Percentiles rank a stretch among this genome's conserved stretches.
Evolutionary conservation across 2,888 invertebrate species (phyloP).

Genomic region (Polydrusus cervinus): DNA sequence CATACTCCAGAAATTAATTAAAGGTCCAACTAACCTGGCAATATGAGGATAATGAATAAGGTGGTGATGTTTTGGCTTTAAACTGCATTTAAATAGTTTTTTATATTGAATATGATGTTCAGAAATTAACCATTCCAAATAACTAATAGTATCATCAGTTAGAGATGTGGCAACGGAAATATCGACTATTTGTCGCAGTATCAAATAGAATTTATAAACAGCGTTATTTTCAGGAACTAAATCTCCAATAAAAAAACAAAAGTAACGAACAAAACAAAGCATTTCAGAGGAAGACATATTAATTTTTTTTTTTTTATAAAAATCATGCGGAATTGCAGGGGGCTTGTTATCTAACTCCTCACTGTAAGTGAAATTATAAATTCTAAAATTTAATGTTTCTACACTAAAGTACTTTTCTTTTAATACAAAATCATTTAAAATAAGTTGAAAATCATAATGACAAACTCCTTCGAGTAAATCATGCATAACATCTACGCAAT

Average conservation of each 20-base stretch:
- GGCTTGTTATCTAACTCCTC: not conserved
- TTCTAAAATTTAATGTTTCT: not conserved
- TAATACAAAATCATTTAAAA: not conserved
- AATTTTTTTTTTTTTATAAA: not conserved
- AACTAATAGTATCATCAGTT: not conserved
- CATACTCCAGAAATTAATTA: not conserved
- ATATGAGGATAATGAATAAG: not conserved
- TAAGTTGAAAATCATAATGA: not conserved
- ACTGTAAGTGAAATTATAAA: not conserved
- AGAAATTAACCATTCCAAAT: not conserved
- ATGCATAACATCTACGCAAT: constrained; percentile 1
- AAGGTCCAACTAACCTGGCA: not conserved
- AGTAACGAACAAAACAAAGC: not conserved
- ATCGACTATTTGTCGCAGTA: not conserved
- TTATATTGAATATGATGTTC: not conserved
- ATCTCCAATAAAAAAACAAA: not conserved
- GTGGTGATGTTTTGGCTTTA: not conserved
- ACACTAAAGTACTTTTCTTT: not conserved
- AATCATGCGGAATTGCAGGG: not conserved
- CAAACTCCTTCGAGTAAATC: not conserved
- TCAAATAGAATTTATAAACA: not conserved
- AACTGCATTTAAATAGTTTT: not conserved
- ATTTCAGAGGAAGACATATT: not conserved
- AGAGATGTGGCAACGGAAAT: not conserved
- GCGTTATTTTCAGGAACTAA: not conserved